Base-by-base conservation (phyloP, 2,797 vertebrate species). In the Hyperoplus lanceolatus region DNA sequence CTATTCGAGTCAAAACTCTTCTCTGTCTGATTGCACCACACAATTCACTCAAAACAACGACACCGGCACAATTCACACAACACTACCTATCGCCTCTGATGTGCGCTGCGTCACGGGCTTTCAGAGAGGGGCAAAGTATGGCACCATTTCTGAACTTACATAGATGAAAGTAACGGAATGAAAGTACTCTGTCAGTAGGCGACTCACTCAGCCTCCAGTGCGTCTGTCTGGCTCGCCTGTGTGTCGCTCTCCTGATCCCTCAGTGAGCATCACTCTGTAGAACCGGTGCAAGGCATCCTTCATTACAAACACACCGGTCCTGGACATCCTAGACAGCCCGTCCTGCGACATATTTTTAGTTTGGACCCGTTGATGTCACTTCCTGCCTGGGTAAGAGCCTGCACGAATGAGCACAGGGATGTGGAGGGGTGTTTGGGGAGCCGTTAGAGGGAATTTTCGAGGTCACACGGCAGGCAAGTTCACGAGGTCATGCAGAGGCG, bases 321-420 rank as follows among this genome's bases (percentile, higher is more conserved):
- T 85, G 91, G 86, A 90, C 92, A 92, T 93, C 91, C 88, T 58
- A 79, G 76, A 84, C 88, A 74, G 82, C 76, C 83, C 90, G 81
- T 90, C 91, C 93, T 90, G 90, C 90, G 90, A 93, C 92, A 92
- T 92, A 78, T 91, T 93, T 93, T 91, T 90, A 89, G 78, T 95
- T 93, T 90, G 90, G 90, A 94, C 93, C 92, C 85, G 87, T 93
- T 95, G 95, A 96, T 95, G 95, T 96, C 95, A 96, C 93, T 96
- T 96, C 95, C 95, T 95, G 95, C 93, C 43, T 69, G 87, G 66
- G 77, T 66, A 86, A 80, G n/a, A 86, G 87, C 72, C 82, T 48
- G 86, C 83, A 60, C 74, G 84, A 86, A 81, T 41, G 77, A 87
- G 83, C 79, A 79, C 77, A 18, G 13, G 72, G 78, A 91, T 72